Evolutionary conservation across 2,113 vertebrate species (phyloP).

Genomic region (Uria lomvia): DNA sequence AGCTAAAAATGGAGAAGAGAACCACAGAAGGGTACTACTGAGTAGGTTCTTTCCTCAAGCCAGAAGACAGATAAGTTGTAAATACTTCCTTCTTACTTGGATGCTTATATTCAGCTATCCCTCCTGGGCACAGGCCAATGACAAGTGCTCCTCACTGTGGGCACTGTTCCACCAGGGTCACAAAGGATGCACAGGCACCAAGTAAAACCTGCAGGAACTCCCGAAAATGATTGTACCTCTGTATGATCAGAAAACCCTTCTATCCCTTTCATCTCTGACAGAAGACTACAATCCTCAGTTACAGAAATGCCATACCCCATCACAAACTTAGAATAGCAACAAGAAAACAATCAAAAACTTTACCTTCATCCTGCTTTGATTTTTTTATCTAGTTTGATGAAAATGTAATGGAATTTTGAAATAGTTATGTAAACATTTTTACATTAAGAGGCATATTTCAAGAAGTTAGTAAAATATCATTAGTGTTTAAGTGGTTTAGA

Average conservation of each 20-base stretch:
- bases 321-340: not conserved
- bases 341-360: not conserved
- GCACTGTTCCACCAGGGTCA: not conserved
- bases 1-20: not conserved
- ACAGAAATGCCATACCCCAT: not conserved
- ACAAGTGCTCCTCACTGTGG: not conserved
- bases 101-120: not conserved
- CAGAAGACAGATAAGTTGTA: not conserved
- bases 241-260: not conserved
- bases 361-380: not conserved
- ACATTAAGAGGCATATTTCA: not conserved
- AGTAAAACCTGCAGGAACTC: not conserved
- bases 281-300: not conserved
- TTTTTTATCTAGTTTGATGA: not conserved
- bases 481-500: not conserved
- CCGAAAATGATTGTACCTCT: not conserved
- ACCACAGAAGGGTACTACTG: not conserved
- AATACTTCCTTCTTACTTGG: not conserved
- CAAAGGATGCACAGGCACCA: not conserved
- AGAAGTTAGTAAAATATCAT: not conserved
- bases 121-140: not conserved
- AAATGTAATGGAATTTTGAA: not conserved
- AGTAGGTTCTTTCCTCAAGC: not conserved
- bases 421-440: not conserved
- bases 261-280: not conserved